Base-by-base conservation (phyloP, 2,113 vertebrate genomes). In the Scatophagus argus region DNA sequence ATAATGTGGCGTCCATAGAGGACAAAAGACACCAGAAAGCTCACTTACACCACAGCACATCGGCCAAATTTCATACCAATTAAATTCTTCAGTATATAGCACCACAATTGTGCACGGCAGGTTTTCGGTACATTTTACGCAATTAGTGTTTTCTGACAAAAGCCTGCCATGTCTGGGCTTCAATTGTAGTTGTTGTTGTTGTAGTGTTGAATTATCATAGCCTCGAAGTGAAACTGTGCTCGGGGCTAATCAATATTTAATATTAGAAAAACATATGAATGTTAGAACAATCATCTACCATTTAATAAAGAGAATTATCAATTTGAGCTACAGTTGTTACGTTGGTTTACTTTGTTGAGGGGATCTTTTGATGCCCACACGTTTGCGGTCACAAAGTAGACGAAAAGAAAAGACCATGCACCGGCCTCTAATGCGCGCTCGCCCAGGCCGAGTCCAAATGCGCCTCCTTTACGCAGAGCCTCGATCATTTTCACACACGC, bases 61-160 rank as follows among this genome's bases (percentile, higher is more conserved):
- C 67, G 52, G 74, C 41, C 91, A 76, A 58, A 92, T 94, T 94
- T 94, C 93, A 94, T 93, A 93, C 84, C 83, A 85, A 94, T 94
- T 94, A 93, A 90, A 91, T 81, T 77, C 85, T 76, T 78, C 66
- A 56, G 38, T 56, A 67, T 62, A 47, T 70, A 60, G 51, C 79
- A 81, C 61, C 80, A 77, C 78, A 75, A 77, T 74, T 74, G 78
- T 82, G 75, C 70, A 74, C 71, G 39, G 70, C 77, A 87, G 86
- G 77, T 85, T 83, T 81, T 80, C 82, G 82, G 74, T 88, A 56
- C 47, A 86, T 90, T 89, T 92, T 88, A 89, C 73, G 70, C 86
- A 88, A 86, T 91, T 91, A 85, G 68, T 77, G 65, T 85, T 27
- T 55, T 52, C 51, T 47, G 59, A 46, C 87, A 84, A 32, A 65